Base-by-base conservation (phyloP, 35 echinoderm and acorn worm genomes). In the Lytechinus pictus region DNA sequence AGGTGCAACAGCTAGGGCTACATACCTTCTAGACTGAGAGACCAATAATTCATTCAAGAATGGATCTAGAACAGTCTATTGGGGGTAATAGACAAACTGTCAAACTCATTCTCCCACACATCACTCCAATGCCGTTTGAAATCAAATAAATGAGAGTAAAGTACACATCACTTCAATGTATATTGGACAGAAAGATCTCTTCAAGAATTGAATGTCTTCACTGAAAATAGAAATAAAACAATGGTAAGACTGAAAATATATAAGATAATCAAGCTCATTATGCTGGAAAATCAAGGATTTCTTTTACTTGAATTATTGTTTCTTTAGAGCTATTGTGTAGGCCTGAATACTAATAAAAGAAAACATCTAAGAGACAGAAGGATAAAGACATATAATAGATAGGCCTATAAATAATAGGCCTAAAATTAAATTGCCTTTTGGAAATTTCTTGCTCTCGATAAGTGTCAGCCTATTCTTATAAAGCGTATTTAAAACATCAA, bases 41-140 rank as follows among this genome's bases (percentile, higher is more conserved):
- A 0, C 66, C 19, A 24, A 79, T 79, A 79, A 79, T 79, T 27
- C 66, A 79, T 79, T 79, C 66, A 79, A 6, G 19, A 16, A 79
- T 79, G 66, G 66, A 79, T 79, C 66, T 79, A n/a, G 66, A 79
- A n/a, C 66, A 79, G 66, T n/a, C 66, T 79, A 79, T 79, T 79
- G 66, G n/a, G 66, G 8, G 66, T 79, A 79, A 79, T 79, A 79
- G n/a, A 71, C 56, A 21, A 12, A 71, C 61, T 21, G 61, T 71
- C 14, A 14, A 24, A 5, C 66, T 79, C 66, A 79, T 79, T 79
- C 66, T n/a, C n/a, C 12, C 66, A 60, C 16, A 10, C 10, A 10
- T 60, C 16, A 12, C 57, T 16, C 16, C 16, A 10, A 60, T 60
- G 57, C 57, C 16, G 2, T 60, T 60, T 16, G 10, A 60, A 79